Base-by-base conservation (phyloP, 2,888 invertebrate species). In the Steinernema carpocapsae region DNA sequence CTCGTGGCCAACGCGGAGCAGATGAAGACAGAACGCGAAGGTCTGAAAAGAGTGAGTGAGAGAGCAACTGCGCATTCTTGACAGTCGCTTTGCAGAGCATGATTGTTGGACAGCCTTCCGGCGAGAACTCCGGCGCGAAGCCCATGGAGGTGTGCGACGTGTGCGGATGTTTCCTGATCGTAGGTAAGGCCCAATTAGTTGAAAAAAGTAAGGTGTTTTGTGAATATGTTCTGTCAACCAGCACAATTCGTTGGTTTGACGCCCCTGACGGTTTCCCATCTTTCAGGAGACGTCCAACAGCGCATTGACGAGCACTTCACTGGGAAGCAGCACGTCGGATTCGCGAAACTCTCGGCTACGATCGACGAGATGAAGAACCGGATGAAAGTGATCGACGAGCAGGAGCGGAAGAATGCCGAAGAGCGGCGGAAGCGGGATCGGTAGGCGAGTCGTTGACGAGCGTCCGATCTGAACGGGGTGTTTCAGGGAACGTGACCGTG, bases 131-230 rank as follows among this genome's bases (percentile, higher is more conserved):
- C 93, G 0, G 92, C 88, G 94, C 95, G 88, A 97, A 97, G 88
- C 95, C 95, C 88, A 97, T 97, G 97, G 96, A 97, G 89, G 97
- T 97, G 22, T 97, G 97, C 89, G 94, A 94, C 81, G 94, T 96
- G 1, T 97, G 97, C 88, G 97, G 97, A 0, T 96, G 97, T 6
- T 95, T 97, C 89, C 91, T 97, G 17, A 97, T 97, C 84, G 95
- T 97, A 7, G 37, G 37, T 37, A 37, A 37, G 37, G 37, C 37
- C 37, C 37, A 37, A 10, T 37, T 37, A 37, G 37, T 37, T 37
- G 37, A 37, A 37, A 37, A 37, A 37, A 37, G 37, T 37, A 37
- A 37, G 37, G 37, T 37, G 37, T 37, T 37, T 37, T 37, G 37
- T 37, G 37, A 37, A 37, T 37, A 37, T 37, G 37, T 37, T 6